Base-by-base conservation (phyloP, 2,113 vertebrate genomes). In the Mionectes macconnelli region DNA sequence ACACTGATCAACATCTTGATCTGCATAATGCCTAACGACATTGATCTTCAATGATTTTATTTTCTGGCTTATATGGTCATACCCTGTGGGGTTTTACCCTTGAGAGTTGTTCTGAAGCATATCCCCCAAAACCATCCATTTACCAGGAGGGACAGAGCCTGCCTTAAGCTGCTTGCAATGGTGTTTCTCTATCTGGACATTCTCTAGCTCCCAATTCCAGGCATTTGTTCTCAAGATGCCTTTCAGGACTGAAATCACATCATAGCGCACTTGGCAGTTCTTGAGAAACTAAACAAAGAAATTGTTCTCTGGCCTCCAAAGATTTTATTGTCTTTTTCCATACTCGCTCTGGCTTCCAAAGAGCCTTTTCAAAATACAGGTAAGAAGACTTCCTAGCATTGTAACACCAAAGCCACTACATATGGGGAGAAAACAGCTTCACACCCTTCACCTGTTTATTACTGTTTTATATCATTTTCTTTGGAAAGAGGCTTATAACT, bases 201-300 rank as follows among this genome's bases (percentile, higher is more conserved):
- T 37, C 59, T 53, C 47, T 49, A 28, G 45, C 45, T 84, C 45
- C 17, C 9, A 33, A 0, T 77, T 62, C 28, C 50, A 84, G 23
- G 1, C 20, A 33, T 49, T 90, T 80, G 15, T n/a, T 78, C 31
- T 42, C 2, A 0, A 0, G 13, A 0, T 12, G 30, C 9, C 24
- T 74, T 63, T 81, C 73, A 49, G 50, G 24, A 10, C 24, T 30
- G n/a, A 30, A 69, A 57, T 53, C 19, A 42, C 24, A 45, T 39
- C 37, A 35, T 1, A 3, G 6, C 19, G 20, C 19, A 83, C 21
- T 10, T 64, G 14, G 2, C 4, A 77, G 70, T 70, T 50, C 30
- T 59, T 70, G 8, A 50, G 12, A 79, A 85, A 64, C 9, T 21
- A 73, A 73, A 75, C 6, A 35, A 86, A 80, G 17, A 57, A 2